These are phyloP conservation scores for Platycercus adscitus DNA, from an alignment of 2,113 vertebrate genomes.

Conservation along the genomic window DNA sequence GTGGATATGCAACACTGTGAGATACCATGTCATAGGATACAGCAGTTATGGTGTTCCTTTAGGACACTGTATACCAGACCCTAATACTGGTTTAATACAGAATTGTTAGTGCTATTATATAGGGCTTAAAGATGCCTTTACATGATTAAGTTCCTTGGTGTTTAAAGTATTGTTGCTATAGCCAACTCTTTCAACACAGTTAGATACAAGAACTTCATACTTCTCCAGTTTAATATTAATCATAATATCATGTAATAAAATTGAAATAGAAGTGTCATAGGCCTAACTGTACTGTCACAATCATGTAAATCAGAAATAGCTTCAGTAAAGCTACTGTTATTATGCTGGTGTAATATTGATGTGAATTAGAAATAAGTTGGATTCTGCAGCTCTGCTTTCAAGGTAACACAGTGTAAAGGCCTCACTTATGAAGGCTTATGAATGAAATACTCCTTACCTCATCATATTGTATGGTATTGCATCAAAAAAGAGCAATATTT, in stretches of 20 bases:
- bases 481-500: slow-evolving; percentile 9
- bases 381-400: slow-evolving; percentile 19
- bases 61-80: background rate
- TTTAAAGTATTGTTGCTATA: slow-evolving; percentile 35
- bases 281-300: slow-evolving; percentile 65
- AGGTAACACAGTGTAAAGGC: slow-evolving; percentile 3
- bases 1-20: background rate
- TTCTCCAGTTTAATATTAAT: slow-evolving; percentile 54
- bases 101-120: background rate
- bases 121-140: slow-evolving; percentile 31
- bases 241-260: slow-evolving; percentile 60
- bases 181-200: slow-evolving; percentile 5
- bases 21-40: background rate
- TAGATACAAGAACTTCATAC: slow-evolving; percentile 18
- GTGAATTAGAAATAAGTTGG: slow-evolving; percentile 48
- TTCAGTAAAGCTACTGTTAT: slow-evolving; percentile 46
- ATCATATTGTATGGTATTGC: background rate
- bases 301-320: slow-evolving; percentile 63
- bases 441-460: slow-evolving; percentile 8
- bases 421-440: background rate
- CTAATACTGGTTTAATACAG: background rate
- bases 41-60: background rate
- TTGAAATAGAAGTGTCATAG: slow-evolving; percentile 63
- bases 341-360: slow-evolving; percentile 53
- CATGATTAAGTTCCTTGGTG: slow-evolving; percentile 34